Evolutionary conservation across 2,888 invertebrate species (phyloP).

Genomic region (Perdita meconis): DNA sequence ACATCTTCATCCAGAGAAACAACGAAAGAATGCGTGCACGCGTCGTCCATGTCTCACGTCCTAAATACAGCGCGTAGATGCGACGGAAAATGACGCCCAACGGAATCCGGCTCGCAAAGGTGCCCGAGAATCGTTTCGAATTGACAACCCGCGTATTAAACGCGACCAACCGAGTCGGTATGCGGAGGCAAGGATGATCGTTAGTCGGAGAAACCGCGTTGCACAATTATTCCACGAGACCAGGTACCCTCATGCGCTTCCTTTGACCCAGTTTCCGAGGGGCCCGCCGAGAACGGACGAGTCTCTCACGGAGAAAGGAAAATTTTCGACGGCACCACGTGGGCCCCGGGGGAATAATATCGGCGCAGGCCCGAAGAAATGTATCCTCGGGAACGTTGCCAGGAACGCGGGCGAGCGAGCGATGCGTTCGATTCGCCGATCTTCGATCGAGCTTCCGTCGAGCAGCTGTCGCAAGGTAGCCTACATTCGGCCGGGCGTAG

Average conservation of each 20-base stretch:
- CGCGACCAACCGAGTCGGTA: neutral
- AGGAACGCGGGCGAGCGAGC: neutral
- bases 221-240: constrained; percentile 21
- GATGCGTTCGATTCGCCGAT: neutral
- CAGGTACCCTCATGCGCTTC: constrained; percentile 8
- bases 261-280: constrained; percentile 25
- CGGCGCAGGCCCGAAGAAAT: neutral
- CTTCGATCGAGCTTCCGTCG: neutral
- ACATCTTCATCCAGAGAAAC: constrained; percentile 38
- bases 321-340: neutral
- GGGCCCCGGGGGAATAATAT: neutral
- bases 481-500: constrained; percentile 2
- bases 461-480: constrained; percentile 5
- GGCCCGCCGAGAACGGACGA: neutral
- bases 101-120: constrained; percentile 32
- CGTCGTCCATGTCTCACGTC: constrained; percentile 57
- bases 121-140: constrained; percentile 1
- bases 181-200: constrained; percentile 11
- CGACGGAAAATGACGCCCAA: constrained; percentile 50
- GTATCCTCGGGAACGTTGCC: neutral
- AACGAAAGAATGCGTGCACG: constrained; percentile 49
- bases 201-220: constrained; percentile 12
- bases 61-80: constrained; percentile 62
- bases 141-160: neutral
- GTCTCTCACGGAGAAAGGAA: constrained; percentile 4